Evolutionary conservation across 92 coral and sea anemone genomes (phyloP), one percentile per base, ranked within the genome.

Genomic region (Actinostola sp.): DNA sequence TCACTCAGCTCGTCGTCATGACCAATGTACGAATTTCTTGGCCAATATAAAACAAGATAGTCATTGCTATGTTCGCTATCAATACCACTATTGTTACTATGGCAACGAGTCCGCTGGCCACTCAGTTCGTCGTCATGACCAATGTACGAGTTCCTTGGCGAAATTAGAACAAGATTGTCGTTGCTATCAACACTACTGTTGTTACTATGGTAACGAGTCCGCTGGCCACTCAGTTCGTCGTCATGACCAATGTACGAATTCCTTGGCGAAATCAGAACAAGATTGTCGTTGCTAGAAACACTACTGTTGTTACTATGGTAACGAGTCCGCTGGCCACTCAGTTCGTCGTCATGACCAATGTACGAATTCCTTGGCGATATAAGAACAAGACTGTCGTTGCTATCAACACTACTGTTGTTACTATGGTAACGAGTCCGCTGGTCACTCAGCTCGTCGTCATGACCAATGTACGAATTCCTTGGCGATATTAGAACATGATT

Each of bases 381-480:
- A 20, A 20, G 30, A 43, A 35, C 33, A 38, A 19, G 1, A 20
- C 21, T 26, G 26, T 2, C 20, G 32, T 26, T 39, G 26, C 17
- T 38, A 43, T 52, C 42, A 0, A 44, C 13, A 48, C 17, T 13
- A 28, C 23, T 15, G 28, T 45, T 6, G 58, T 29, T 44, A 34
- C 72, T 27, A 66, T 66, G 42, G 74, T 35, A 32, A 68, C 62
- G 1, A 51, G 50, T 33, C 74, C 29, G 74, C 74, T 51, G 49
- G 31, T 51, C 62, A 31, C 0, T 50, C 15, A 30, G 33, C 51
- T 28, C 61, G 34, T 56, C 27, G 50, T 68, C 61, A 13, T 64
- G 33, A 17, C 48, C 12, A 39, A 20, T 9, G 69, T 10, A 29
- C 4, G 23, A 59, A 2, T 23, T 46, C 26, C 26, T 50, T 48